Base-by-base conservation (phyloP, 2,113 vertebrate species). In the Ameiurus melas region DNA sequence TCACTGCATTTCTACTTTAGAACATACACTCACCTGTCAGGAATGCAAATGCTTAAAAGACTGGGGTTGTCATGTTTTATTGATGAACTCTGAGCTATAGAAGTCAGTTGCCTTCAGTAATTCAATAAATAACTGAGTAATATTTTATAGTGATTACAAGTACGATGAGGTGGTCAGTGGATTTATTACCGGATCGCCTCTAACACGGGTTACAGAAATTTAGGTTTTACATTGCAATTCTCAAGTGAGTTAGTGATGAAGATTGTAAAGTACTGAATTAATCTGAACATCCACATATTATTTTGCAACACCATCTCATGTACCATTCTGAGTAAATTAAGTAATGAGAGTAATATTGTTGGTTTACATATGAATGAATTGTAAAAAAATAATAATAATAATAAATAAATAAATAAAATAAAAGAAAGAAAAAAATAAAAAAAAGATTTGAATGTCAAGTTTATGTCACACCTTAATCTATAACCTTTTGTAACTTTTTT, bases 1-100 rank as follows among this genome's bases (percentile, higher is more conserved):
- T 87, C 85, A 87, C 51, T 87, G 86, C 27, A 47, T 78, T 82
- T 87, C n/a, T 30, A 51, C 43, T 70, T 51, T 78, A 79, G 5
- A 39, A 80, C 57, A 83, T 36, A 20, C 36, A 33, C 51, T 51
- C 77, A 43, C 17, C 66, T 51, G 64, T 75, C 75, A 87, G 64
- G 47, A 75, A 87, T 27, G 22, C 53, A 85, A 53, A 87, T 27
- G 77, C 30, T 77, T 30, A 27, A 53, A 85, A 43, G 30, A 30
- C 7, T 71, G 71, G n/a, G 78, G 19, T 20, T 60, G 8, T 43
- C 6, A 47, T 85, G 39, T 58, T 33, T 55, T 20, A 77, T 2
- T 47, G 13, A 62, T 58, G 22, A 62, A 17, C 81, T 17, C 14
- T 57, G 55, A 82, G 33, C 55, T 64, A 64, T 6, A 43, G 9